Evolutionary conservation across 1,140 invertebrate genomes (phyloP).

Genomic region (Harpegnathos saltator): DNA sequence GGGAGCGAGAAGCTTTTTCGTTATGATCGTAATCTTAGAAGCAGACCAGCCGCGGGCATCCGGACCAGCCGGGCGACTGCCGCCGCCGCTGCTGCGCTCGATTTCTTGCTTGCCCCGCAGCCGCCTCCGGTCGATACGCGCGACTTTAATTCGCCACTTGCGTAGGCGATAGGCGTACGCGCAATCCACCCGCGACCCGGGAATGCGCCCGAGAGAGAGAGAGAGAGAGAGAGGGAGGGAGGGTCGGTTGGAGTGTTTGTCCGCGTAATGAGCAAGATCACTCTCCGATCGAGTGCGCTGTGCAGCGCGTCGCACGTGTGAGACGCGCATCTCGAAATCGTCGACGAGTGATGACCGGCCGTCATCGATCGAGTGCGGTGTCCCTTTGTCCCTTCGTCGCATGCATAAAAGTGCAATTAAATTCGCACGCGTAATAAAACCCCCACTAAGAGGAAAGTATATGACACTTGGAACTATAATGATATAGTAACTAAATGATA

Average conservation of each 20-base stretch:
- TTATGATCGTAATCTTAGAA: slow-evolving; percentile 83
- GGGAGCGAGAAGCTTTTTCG: slow-evolving; percentile 78
- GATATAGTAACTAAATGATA: too few relatives aligned
- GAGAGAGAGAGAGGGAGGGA: too few relatives aligned
- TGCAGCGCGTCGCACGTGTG: too few relatives aligned
- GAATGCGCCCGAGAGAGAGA: not conserved
- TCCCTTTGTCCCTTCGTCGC: too few relatives aligned
- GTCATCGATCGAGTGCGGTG: too few relatives aligned
- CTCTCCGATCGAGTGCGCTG: not conserved
- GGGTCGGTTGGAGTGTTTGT: too few relatives aligned
- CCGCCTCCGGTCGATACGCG: slow-evolving; percentile 48
- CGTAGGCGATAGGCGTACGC: slow-evolving; percentile 40
- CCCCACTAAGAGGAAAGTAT: too few relatives aligned
- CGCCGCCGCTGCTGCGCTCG: slow-evolving; percentile 29
- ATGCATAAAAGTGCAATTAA: too few relatives aligned
- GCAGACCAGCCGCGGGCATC: slow-evolving; percentile 77
- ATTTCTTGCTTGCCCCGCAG: slow-evolving; percentile 62
- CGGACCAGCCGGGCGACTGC: slow-evolving; percentile 67
- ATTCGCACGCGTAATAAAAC: too few relatives aligned
- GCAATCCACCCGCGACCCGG: slow-evolving; percentile 19
- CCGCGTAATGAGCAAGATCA: slow-evolving; percentile 35
- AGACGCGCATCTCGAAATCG: too few relatives aligned
- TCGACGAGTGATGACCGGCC: too few relatives aligned
- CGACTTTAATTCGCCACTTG: slow-evolving; percentile 52
- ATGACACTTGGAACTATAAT: too few relatives aligned